A percentile compares a stretch with the other conserved stretches of the same genome.
Conservation (phyloP, 2,113 vertebrate species). For the Psilopogon haemacephalus region DNA sequence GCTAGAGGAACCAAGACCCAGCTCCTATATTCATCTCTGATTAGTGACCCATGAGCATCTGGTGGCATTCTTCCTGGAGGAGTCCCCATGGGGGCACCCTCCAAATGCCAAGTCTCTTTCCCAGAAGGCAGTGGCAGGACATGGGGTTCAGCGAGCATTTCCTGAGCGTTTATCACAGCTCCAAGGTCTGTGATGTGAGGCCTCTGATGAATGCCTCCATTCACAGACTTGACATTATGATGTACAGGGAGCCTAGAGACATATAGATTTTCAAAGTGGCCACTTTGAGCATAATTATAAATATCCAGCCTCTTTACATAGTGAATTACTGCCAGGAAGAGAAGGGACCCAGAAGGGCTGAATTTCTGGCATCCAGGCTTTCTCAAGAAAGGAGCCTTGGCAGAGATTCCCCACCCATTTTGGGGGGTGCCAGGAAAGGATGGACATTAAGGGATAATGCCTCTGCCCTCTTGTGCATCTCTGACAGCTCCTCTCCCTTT, state of each 20-base stretch:
- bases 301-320: constrained; percentile 70
- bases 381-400: not conserved
- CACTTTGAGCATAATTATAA: constrained; percentile 79
- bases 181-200: constrained; percentile 70
- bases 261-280: constrained; percentile 81
- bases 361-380: constrained; percentile 38
- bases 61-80: not conserved
- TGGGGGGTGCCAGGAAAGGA: not conserved
- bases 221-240: constrained; percentile 81
- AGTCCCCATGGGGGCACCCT: not conserved
- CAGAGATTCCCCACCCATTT: not conserved
- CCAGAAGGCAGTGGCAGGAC: constrained; percentile 3
- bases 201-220: constrained; percentile 81
- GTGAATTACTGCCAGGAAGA: constrained; percentile 63
- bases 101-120: not conserved
- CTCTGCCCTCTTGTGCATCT: not conserved
- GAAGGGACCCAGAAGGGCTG: constrained; percentile 1
- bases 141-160: constrained; percentile 26
- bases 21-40: not conserved
- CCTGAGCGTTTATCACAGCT: constrained; percentile 57
- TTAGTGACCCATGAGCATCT: not conserved
- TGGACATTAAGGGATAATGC: not conserved
- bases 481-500: not conserved
- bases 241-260: constrained; percentile 82
- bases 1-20: not conserved